Evolutionary conservation across 2,113 vertebrate species (phyloP).

Genomic region (Parus major): DNA sequence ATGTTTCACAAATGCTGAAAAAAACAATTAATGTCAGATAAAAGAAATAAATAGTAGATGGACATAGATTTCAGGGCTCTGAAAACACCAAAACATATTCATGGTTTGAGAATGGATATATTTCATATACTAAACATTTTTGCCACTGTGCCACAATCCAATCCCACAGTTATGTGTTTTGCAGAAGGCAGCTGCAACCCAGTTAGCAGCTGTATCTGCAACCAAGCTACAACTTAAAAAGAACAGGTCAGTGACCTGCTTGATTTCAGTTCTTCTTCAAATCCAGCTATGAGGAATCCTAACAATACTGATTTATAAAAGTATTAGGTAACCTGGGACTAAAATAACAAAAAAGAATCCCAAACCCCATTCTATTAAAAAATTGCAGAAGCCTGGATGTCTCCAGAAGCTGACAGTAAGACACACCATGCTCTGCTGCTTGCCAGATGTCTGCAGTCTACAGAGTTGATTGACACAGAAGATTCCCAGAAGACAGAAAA

Average conservation of each 20-base stretch:
- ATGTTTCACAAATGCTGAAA: neutral
- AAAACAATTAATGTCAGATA: neutral
- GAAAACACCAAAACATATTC: neutral
- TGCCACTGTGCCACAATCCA: neutral
- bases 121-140: neutral
- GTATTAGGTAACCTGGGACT: neutral
- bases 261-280: neutral
- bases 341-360: neutral
- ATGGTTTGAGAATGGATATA: neutral
- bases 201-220: neutral
- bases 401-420: neutral
- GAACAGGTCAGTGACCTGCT: neutral
- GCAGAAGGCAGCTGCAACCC: neutral
- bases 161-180: neutral
- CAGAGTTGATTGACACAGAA: neutral
- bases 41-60: neutral
- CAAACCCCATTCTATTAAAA: neutral
- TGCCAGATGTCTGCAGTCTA: neutral
- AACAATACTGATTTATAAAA: neutral
- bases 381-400: neutral
- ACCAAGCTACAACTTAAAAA: neutral
- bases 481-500: neutral
- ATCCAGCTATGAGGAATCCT: neutral
- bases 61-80: neutral
- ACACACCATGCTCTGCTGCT: neutral